A percentile compares a stretch with the other conserved stretches of the same genome.
Evolutionary conservation across 2,113 vertebrate species (phyloP).

Genomic region (Recurvirostra avosetta): DNA sequence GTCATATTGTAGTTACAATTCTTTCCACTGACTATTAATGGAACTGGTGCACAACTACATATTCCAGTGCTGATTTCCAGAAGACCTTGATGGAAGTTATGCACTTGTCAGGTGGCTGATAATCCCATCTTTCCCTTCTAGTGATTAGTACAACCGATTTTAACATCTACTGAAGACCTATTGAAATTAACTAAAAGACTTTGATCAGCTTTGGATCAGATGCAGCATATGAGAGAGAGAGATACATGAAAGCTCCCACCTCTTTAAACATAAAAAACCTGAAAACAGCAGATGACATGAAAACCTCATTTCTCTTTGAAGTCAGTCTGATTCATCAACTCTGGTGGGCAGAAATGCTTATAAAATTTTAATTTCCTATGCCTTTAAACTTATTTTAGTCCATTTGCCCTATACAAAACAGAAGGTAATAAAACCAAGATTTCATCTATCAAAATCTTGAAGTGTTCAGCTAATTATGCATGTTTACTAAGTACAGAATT

Average conservation of each 20-base stretch:
- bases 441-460: neutral
- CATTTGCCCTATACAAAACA: conserved; percentile 6
- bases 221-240: neutral
- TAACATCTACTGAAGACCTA: neutral
- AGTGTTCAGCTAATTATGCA: neutral
- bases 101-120: neutral
- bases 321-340: conserved; percentile 33
- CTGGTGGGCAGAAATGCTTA: conserved; percentile 11
- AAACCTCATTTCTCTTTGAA: conserved; percentile 39
- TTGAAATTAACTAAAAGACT: neutral
- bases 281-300: conserved; percentile 32
- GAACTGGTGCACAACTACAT: neutral
- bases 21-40: neutral
- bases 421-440: neutral
- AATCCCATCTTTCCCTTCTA: neutral
- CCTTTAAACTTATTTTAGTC: conserved; percentile 22
- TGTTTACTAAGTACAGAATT: neutral
- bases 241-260: conserved; percentile 9
- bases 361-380: conserved; percentile 35
- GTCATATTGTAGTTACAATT: neutral
- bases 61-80: neutral
- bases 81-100: neutral
- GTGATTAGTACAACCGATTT: neutral
- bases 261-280: conserved; percentile 1
- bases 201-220: conserved; percentile 6